These are phyloP conservation scores for Typhlomys cinereus DNA, from an alignment of 2,113 vertebrate genomes.

Conservation along the genomic window DNA sequence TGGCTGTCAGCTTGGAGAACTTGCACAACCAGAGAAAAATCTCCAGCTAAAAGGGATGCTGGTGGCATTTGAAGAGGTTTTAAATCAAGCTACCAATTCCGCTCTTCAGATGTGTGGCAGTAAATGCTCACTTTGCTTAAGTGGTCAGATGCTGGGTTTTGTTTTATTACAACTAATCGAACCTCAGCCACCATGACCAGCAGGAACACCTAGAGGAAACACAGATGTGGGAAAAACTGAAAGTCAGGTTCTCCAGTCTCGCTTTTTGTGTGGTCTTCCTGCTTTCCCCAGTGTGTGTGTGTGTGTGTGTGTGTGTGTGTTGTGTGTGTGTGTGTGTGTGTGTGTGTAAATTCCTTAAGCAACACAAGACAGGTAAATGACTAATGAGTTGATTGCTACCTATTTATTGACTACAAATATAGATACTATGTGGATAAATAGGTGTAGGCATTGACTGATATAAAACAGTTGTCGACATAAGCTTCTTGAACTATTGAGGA, in stretches of 20 bases:
- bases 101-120: not conserved
- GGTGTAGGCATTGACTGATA: not conserved
- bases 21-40: not conserved
- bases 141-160: not conserved
- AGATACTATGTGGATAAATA: not conserved
- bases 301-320: not conserved
- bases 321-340: rapidly evolving
- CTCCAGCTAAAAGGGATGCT: not conserved
- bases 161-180: not conserved
- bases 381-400: not conserved
- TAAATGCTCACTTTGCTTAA: not conserved
- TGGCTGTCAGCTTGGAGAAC: not conserved
- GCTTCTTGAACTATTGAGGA: too few species aligned
- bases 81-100: not conserved
- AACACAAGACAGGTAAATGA: not conserved
- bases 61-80: not conserved
- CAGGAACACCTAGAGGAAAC: not conserved
- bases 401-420: not conserved
- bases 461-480: not conserved
- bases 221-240: not conserved
- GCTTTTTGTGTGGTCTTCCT: not conserved
- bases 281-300: not conserved
- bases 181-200: not conserved
- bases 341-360: not conserved
- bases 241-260: not conserved